Conservation (phyloP, 2,113 vertebrate species). For the Strigops habroptila region DNA sequence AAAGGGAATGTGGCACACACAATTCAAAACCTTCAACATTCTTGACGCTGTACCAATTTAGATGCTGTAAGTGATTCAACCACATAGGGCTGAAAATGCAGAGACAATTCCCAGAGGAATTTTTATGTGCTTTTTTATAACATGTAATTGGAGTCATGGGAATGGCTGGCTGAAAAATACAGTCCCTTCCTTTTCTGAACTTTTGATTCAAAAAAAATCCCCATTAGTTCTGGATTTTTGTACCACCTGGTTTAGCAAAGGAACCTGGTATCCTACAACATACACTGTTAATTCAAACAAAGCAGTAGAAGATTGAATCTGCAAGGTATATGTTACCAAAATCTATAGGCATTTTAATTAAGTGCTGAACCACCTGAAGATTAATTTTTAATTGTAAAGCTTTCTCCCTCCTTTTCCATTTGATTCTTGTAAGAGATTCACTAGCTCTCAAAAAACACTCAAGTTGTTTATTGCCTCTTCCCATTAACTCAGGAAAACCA, state of each 20-base stretch:
- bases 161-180: neutral
- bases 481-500: neutral
- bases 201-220: neutral
- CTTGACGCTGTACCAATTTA: neutral
- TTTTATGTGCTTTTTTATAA: neutral
- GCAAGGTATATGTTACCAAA: neutral
- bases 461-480: neutral
- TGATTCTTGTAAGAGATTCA: neutral
- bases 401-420: neutral
- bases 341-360: neutral
- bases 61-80: neutral
- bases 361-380: neutral
- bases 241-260: neutral
- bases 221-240: neutral
- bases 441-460: neutral
- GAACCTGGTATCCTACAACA: neutral
- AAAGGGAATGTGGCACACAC: neutral
- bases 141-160: neutral
- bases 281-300: neutral
- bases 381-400: neutral
- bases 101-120: neutral
- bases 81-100: neutral
- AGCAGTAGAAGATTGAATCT: neutral
- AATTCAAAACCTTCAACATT: neutral
- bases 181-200: neutral